Percentiles rank a stretch among this genome's conserved stretches.
phyloP scores from a whole-genome alignment of 2,797 vertebrate genomes.

The Otolemur crassicaudatus region DNA sequence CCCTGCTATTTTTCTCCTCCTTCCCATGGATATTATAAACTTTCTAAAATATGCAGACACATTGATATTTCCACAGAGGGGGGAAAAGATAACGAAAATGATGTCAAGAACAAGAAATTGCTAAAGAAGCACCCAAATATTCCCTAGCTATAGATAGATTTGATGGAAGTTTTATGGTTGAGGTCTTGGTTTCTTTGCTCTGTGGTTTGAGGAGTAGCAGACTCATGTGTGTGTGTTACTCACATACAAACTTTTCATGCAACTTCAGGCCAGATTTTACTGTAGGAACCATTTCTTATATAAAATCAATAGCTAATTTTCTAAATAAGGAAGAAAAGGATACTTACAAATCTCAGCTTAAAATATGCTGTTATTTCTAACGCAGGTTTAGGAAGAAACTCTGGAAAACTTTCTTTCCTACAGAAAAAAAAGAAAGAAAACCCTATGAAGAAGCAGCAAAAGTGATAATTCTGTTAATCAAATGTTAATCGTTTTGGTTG shows the following conservation, averaged over 20 bases:
- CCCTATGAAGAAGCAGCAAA: constrained; percentile 43
- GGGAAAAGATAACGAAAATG: not conserved
- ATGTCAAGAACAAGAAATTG: not conserved
- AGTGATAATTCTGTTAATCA: not conserved
- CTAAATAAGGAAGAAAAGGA: constrained; percentile 60
- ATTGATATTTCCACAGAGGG: not conserved
- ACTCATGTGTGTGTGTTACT: not conserved
- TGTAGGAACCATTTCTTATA: constrained; percentile 2
- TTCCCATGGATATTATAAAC: not conserved
- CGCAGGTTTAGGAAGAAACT: constrained; percentile 40
- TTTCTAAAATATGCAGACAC: constrained; percentile 22
- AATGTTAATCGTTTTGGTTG: constrained; percentile 25
- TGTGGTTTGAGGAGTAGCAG: not conserved
- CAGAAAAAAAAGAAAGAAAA: not conserved
- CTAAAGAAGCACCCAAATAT: not conserved
- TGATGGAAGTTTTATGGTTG: not conserved
- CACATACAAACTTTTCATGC: constrained; percentile 35
- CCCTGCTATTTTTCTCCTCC: not conserved
- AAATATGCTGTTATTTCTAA: constrained; percentile 46
- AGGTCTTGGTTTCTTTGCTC: constrained; percentile 16
- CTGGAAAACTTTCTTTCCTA: constrained; percentile 49
- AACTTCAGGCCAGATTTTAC: not conserved
- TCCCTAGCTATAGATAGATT: not conserved
- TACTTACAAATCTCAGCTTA: constrained; percentile 61
- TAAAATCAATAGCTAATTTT: constrained; percentile 38